Base-by-base conservation (phyloP, 2,797 vertebrate genomes). In the Cossypha caffra region DNA sequence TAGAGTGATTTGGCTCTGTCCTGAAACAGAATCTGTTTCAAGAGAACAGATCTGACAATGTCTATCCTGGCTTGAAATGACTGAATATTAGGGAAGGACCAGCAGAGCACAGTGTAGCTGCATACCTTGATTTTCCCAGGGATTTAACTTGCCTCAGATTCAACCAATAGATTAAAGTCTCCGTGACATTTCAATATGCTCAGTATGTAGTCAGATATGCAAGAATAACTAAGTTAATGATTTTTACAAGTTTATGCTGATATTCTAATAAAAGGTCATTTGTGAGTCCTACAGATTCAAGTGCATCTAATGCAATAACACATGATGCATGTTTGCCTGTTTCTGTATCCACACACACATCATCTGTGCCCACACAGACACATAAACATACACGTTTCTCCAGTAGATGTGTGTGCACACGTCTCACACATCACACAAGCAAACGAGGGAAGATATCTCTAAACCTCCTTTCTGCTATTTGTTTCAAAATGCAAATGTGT, bases 401-500 rank as follows among this genome's bases (percentile, higher is more conserved):
- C 64, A 38, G 75, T 37, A 93, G 89, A 90, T 5, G 85, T 91
- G 94, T 85, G 87, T 68, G 94, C 94, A 88, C 87, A 74, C 28
- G 17, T 96, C 95, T 96, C 93, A 88, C 95, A 89, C 89, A 76
- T 76, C 79, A 71, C 96, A 80, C 89, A 64, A 61, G 82, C 51
- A 50, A 94, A 62, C 1, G 58, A 91, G 61, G 69, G 88, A 54
- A 91, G 90, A 91, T 62, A 33, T 64, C 87, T 93, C 94, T 71
- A 88, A 73, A 88, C 40, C 72, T 88, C 75, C 61, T 94, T 62
- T n/a, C 93, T 94, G 87, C 57, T 90, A 81, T 96, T 93, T 94
- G 86, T 88, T 93, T 94, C 67, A 71, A 83, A 83, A 88, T 68
- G 94, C 80, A 79, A 95, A 95, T 92, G 84, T 96, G 80, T 96